Percentiles rank a stretch among this genome's conserved stretches.
phyloP scores from a whole-genome alignment of 92 coral and sea anemone genomes.

The Parazoanthus swiftii region DNA sequence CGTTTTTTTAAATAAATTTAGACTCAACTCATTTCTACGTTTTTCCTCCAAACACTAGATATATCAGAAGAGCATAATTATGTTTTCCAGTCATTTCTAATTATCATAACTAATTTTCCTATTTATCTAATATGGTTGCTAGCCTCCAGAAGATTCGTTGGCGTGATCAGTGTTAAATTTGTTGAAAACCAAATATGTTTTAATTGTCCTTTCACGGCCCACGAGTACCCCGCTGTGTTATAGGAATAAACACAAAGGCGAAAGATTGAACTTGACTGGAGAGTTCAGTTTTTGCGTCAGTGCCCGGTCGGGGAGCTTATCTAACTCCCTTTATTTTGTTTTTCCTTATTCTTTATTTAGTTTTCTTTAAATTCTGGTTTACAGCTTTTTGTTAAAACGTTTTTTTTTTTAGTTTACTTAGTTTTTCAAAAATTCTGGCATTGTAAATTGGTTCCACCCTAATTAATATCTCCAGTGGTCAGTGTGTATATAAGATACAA shows the following conservation, averaged over 20 bases:
- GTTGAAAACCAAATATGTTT: background rate
- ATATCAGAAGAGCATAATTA: background rate
- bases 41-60: background rate
- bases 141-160: background rate
- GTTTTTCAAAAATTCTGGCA: too few species aligned
- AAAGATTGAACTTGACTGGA: background rate
- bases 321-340: background rate
- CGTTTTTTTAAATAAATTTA: too few species aligned
- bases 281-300: background rate
- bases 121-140: background rate
- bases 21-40: too few species aligned
- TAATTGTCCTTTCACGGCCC: background rate
- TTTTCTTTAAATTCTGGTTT: background rate
- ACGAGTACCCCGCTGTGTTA: background rate
- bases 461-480: background rate
- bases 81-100: background rate
- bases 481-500: background rate
- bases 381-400: too few species aligned
- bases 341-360: too few species aligned
- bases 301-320: background rate
- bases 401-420: too few species aligned
- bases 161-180: background rate
- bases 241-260: background rate
- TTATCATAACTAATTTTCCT: background rate
- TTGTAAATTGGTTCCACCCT: too few species aligned